phyloP scores from a whole-genome alignment of 2,888 invertebrate species.

The Adelognathus sp. region DNA sequence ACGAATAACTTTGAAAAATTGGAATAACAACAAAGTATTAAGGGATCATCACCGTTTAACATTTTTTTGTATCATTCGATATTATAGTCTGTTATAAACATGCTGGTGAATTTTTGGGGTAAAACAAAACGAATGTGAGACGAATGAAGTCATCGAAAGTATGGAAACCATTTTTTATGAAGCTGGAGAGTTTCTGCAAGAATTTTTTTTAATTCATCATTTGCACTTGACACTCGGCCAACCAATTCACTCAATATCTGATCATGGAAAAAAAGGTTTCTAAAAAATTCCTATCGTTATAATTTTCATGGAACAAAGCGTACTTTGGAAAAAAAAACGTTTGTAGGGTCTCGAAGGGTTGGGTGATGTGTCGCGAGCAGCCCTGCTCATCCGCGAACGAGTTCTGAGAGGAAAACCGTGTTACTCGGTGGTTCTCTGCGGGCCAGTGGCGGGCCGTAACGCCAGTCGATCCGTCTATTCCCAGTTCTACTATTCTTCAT shows the following conservation, averaged over 20 bases:
- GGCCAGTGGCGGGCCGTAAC: slow-evolving; percentile 60
- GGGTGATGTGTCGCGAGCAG: slow-evolving; percentile 20
- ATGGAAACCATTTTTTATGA: no score
- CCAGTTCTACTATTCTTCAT: slow-evolving; percentile 43
- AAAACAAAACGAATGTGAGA: no score
- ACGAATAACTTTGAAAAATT: no score
- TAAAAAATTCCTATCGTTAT: neutral
- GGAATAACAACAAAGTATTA: no score
- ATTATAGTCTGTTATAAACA: no score
- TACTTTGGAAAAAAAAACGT: neutral
- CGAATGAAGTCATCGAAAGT: no score
- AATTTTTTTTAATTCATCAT: no score
- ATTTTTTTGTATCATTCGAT: no score
- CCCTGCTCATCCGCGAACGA: slow-evolving; percentile 29
- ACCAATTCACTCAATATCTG: neutral
- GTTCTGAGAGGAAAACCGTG: slow-evolving; percentile 79
- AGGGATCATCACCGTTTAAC: no score
- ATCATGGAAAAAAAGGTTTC: neutral
- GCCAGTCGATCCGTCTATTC: slow-evolving; percentile 61
- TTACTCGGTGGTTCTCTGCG: slow-evolving; percentile 70
- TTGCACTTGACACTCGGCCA: neutral
- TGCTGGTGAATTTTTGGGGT: no score
- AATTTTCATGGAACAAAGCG: neutral
- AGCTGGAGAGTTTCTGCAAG: no score
- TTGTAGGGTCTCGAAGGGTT: slow-evolving; percentile 1